Conservation (phyloP, 1,140 invertebrate species). For the Micrasema longulum region DNA sequence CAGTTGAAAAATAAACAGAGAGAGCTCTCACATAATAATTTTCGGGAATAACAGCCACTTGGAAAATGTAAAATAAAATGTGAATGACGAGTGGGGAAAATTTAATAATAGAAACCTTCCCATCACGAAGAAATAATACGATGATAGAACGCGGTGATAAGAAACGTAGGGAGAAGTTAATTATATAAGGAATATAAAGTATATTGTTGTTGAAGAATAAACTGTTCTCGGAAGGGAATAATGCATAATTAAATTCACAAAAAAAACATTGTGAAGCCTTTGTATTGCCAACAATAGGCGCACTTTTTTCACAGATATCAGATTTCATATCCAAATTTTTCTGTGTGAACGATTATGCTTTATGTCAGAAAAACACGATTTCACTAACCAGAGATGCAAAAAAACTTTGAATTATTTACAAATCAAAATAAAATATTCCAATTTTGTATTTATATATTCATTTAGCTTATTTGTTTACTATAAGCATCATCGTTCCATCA, state of each 20-base stretch:
- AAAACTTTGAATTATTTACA: too few species aligned
- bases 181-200: slow-evolving; percentile 28
- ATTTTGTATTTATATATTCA: too few species aligned
- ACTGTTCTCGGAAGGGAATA: background rate
- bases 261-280: too few species aligned
- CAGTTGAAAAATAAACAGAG: slow-evolving; percentile 8
- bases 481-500: too few species aligned
- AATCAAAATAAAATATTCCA: too few species aligned
- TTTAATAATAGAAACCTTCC: slow-evolving; percentile 38
- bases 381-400: too few species aligned
- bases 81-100: slow-evolving; percentile 22
- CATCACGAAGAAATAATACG: slow-evolving; percentile 21
- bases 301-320: too few species aligned
- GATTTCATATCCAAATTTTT: too few species aligned
- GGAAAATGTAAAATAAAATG: slow-evolving; percentile 30
- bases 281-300: too few species aligned
- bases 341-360: too few species aligned
- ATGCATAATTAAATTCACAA: slow-evolving; percentile 9
- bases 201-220: slow-evolving; percentile 15
- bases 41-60: slow-evolving; percentile 14
- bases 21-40: slow-evolving; percentile 4
- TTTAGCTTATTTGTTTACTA: too few species aligned
- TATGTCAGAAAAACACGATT: too few species aligned
- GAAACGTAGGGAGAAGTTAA: slow-evolving; percentile 18
- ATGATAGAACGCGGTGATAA: slow-evolving; percentile 26